Conservation (phyloP, 2,113 vertebrate genomes). For the Damaliscus lunatus region DNA sequence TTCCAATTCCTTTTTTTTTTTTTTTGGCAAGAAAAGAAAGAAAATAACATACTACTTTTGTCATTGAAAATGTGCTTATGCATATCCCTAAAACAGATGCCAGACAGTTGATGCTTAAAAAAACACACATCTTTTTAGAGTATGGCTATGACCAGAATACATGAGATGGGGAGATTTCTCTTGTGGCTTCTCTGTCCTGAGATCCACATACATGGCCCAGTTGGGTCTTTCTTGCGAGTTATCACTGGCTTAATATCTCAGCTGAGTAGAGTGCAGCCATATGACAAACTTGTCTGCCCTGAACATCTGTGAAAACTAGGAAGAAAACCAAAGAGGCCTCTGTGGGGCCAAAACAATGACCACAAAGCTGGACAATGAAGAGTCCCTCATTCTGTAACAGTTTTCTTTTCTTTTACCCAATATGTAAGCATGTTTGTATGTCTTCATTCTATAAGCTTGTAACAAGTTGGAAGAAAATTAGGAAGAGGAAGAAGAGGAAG, state of each 20-base stretch:
- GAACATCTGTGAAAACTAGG: background rate
- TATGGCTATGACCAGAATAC: constrained; percentile 45
- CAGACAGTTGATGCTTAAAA: constrained; percentile 44
- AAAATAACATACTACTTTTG: constrained; percentile 60
- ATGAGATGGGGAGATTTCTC: constrained; percentile 55
- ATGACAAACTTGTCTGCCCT: background rate
- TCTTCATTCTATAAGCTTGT: background rate
- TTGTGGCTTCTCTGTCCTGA: background rate
- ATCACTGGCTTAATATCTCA: background rate
- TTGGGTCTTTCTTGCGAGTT: background rate
- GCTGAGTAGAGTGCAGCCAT: background rate
- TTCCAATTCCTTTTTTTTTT: constrained; percentile 46
- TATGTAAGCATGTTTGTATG: background rate
- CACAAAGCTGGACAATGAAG: background rate
- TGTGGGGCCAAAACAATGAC: background rate
- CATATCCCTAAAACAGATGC: constrained; percentile 66
- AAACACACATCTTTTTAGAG: constrained; percentile 63
- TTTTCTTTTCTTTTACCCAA: constrained; percentile 20
- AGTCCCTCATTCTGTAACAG: background rate
- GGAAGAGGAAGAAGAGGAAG: background rate
- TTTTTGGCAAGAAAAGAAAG: constrained; percentile 69
- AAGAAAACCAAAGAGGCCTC: background rate
- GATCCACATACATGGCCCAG: background rate
- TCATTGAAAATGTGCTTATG: constrained; percentile 51
- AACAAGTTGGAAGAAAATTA: background rate